These are phyloP conservation scores for Clarias macrocephalus DNA, from an alignment of 2,113 vertebrate genomes.

Conservation along the genomic window DNA sequence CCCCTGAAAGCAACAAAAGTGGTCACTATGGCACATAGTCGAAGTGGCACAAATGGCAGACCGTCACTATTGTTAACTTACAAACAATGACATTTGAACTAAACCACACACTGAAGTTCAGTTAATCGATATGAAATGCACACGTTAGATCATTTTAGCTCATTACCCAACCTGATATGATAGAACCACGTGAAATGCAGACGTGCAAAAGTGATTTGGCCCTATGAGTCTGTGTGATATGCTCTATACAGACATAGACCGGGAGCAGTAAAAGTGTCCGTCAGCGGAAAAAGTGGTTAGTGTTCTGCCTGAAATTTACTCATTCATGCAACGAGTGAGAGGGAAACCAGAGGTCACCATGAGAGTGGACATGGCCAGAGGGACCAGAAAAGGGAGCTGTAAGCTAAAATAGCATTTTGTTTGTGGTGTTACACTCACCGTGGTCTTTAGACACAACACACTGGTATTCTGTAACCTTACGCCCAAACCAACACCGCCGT, in stretches of 20 bases:
- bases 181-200: slow-evolving; percentile 8
- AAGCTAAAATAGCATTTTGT: slow-evolving; percentile 56
- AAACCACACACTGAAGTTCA: slow-evolving; percentile 25
- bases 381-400: slow-evolving; percentile 34
- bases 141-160: slow-evolving; percentile 28
- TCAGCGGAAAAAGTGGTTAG: slow-evolving; percentile 53
- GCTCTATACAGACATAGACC: slow-evolving; percentile 4
- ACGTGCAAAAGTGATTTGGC: slow-evolving; percentile 16
- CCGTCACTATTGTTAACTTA: slow-evolving; percentile 13
- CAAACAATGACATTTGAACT: slow-evolving; percentile 9
- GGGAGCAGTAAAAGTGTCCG: slow-evolving; percentile 7
- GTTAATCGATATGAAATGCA: slow-evolving; percentile 36
- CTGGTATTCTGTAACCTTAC: slow-evolving; percentile 39
- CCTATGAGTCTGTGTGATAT: slow-evolving; percentile 3
- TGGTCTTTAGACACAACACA: slow-evolving; percentile 59
- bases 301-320: slow-evolving; percentile 62
- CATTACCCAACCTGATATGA: slow-evolving; percentile 33
- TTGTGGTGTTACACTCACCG: slow-evolving; percentile 51
- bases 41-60: slow-evolving; percentile 31
- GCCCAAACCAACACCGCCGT: slow-evolving; percentile 52
- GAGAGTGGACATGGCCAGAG: slow-evolving; percentile 46
- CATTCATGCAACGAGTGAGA: slow-evolving; percentile 60
- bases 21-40: slow-evolving; percentile 44
- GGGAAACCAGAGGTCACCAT: slow-evolving; percentile 50
- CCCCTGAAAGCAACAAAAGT: background rate